phyloP scores from a whole-genome alignment of 2,888 invertebrate species.

The Kryphioiulus occultus region DNA sequence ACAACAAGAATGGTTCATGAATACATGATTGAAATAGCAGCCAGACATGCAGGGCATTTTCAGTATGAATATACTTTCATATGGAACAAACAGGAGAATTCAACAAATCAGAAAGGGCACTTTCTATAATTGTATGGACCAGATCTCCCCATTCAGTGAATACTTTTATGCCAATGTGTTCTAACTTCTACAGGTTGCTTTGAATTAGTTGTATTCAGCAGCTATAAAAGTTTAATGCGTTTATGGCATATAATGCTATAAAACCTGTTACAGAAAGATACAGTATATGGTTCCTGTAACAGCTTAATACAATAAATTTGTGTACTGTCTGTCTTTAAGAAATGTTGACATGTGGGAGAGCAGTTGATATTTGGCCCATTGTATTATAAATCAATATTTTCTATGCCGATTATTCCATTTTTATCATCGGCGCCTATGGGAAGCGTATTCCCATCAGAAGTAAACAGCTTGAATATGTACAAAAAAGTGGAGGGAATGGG shows the following conservation, averaged over 20 bases:
- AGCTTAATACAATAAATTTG: not conserved
- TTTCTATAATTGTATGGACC: not conserved
- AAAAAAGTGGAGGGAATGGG: not conserved
- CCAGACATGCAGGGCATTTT: not conserved
- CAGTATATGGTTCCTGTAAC: not conserved
- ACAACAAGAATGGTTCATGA: constrained; percentile 9
- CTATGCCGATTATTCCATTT: not conserved
- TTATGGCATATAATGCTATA: not conserved
- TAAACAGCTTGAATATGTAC: not conserved
- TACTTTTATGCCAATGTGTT: not conserved
- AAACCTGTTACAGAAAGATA: not conserved
- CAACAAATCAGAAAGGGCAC: not conserved
- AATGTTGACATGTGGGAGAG: not conserved
- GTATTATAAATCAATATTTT: not conserved
- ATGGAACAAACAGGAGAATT: not conserved
- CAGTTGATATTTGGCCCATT: not conserved
- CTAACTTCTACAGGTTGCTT: not conserved
- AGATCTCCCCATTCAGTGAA: not conserved
- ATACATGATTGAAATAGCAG: not conserved
- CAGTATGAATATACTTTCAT: not conserved
- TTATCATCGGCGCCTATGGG: not conserved
- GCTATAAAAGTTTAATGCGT: not conserved
- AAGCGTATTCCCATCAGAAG: not conserved
- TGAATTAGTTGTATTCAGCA: no score
- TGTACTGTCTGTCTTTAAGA: not conserved